Conservation (phyloP, 2,797 vertebrate genomes). For the Anguilla anguilla region DNA sequence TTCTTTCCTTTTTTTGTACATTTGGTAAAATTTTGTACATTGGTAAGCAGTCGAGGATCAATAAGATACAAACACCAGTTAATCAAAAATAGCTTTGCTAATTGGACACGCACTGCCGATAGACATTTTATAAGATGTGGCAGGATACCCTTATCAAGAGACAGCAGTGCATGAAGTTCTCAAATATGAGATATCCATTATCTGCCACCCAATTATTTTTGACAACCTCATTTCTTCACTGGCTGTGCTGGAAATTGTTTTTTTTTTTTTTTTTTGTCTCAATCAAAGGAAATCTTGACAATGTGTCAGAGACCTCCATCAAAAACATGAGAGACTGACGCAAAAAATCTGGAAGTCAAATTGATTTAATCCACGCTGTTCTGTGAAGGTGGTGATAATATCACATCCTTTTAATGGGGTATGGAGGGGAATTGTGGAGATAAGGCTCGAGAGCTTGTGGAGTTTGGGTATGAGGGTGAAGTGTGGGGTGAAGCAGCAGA, state of each 20-base stretch:
- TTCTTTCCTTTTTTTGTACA: too few relatives aligned
- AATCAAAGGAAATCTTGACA: background rate
- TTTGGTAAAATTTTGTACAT: background rate
- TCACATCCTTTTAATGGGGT: background rate
- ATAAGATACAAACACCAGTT: background rate
- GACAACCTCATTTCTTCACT: background rate
- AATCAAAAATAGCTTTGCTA: background rate
- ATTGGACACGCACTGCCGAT: too few relatives aligned
- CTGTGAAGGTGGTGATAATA: background rate
- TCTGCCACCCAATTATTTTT: background rate
- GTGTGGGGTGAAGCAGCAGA: background rate
- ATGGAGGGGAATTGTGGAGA: background rate
- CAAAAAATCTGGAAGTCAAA: background rate
- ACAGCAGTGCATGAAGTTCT: background rate
- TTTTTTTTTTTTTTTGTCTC: background rate
- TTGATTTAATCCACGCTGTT: background rate
- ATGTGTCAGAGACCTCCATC: background rate
- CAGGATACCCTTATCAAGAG: background rate
- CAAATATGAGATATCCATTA: background rate
- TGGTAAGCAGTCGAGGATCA: background rate
- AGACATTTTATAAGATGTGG: too few relatives aligned
- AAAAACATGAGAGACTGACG: background rate
- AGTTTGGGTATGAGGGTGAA: background rate
- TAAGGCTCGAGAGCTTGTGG: background rate
- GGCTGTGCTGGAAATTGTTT: background rate